Percentiles rank a stretch among this genome's conserved stretches.
Evolutionary conservation across 2,888 invertebrate genomes (phyloP).

Genomic region (Quadriops clusia): DNA sequence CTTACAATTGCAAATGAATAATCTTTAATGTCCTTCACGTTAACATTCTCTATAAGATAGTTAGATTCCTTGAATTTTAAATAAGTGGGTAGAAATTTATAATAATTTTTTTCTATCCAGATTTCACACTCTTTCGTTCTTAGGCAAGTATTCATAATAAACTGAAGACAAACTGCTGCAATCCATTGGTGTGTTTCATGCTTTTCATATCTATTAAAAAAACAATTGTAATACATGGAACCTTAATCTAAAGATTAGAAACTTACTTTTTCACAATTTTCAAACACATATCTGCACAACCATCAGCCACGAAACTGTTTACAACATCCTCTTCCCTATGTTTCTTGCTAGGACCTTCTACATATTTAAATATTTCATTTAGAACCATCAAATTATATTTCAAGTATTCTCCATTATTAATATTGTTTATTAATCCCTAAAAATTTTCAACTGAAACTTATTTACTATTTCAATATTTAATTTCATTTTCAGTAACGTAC

Average conservation of each 20-base stretch:
- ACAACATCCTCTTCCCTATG: conserved; percentile 2
- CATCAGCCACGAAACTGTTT: conserved; percentile 9
- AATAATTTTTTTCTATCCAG: conserved; percentile 25
- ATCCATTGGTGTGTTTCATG: conserved; percentile 9
- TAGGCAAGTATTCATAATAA: conserved; percentile 12
- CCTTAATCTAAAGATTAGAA: not conserved
- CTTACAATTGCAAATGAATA: too few relatives aligned
- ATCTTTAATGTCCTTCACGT: too few relatives aligned
- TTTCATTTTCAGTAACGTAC: too few relatives aligned
- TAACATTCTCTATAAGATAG: too few relatives aligned
- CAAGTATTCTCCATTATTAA: too few relatives aligned
- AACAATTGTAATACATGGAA: too few relatives aligned
- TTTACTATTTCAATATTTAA: too few relatives aligned
- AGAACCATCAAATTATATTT: conserved; percentile 9
- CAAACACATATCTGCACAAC: conserved; percentile 17
- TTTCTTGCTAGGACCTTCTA: conserved; percentile 2
- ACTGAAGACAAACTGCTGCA: conserved; percentile 8
- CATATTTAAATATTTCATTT: conserved; percentile 10
- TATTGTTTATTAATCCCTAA: too few relatives aligned
- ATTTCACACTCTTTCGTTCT: conserved; percentile 9
- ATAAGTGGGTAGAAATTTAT: conserved; percentile 19
- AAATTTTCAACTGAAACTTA: too few relatives aligned
- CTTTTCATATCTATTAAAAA: conserved; percentile 11
- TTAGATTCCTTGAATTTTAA: too few relatives aligned
- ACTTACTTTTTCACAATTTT: conserved; percentile 18